phyloP scores from a whole-genome alignment of 2,113 vertebrate species.

The Ictalurus punctatus region DNA sequence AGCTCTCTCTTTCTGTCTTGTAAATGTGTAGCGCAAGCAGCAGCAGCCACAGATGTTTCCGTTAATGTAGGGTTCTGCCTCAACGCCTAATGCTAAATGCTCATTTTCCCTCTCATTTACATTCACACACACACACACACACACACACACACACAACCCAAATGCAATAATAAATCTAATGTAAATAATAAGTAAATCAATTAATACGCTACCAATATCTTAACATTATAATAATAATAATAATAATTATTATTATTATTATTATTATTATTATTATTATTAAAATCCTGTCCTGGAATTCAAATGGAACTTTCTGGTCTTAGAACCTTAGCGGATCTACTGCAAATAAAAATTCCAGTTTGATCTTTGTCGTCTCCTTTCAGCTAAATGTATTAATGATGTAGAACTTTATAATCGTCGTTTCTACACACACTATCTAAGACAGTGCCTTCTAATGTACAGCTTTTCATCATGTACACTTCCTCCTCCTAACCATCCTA shows the following conservation, averaged over 20 bases:
- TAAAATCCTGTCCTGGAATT: background rate
- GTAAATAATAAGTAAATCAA: background rate
- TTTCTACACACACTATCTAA: background rate
- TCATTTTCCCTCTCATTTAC: background rate
- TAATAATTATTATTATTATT: background rate
- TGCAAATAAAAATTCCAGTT: background rate
- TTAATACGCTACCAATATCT: background rate
- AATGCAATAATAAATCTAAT: background rate
- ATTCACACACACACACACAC: background rate
- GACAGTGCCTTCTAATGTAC: background rate
- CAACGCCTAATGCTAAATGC: background rate
- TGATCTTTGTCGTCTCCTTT: background rate
- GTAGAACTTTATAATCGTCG: background rate
- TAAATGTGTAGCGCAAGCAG: constrained; percentile 6
- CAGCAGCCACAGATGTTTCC: constrained; percentile 16
- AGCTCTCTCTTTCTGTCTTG: background rate
- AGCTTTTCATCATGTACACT: background rate
- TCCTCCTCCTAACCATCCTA: background rate
- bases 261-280: background rate
- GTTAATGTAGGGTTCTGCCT: background rate
- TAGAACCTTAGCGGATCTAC: background rate
- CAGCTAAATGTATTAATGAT: background rate
- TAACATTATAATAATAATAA: background rate
- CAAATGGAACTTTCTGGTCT: background rate
- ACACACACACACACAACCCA: background rate